phyloP scores from a whole-genome alignment of 2,888 invertebrate genomes.

The Drosophila nigricruria region DNA sequence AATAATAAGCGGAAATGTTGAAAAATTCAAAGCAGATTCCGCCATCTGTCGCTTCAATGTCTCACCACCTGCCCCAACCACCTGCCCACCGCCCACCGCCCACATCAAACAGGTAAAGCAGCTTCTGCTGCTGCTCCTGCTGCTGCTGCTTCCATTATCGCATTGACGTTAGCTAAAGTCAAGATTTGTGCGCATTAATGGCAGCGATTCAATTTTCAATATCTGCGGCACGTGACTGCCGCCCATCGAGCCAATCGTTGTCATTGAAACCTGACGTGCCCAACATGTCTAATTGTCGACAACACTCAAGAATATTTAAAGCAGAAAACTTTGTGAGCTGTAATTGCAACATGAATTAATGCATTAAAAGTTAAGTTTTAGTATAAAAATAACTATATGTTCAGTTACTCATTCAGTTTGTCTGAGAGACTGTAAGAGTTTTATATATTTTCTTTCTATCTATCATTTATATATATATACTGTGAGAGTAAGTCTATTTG shows the following conservation, averaged over 20 bases:
- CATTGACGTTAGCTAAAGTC: slow-evolving; percentile 77
- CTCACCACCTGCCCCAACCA: not conserved
- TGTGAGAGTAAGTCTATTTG: not conserved
- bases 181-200: slow-evolving; percentile 79
- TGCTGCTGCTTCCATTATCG: slow-evolving; percentile 62
- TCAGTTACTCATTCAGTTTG: not conserved
- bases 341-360: not conserved
- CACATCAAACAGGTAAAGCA: slow-evolving; percentile 38
- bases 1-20: slow-evolving; percentile 82
- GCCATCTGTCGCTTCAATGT: slow-evolving; percentile 40
- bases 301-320: slow-evolving; percentile 23
- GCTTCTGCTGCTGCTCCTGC: slow-evolving; percentile 16
- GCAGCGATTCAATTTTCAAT: slow-evolving; percentile 80
- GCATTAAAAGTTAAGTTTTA: not conserved
- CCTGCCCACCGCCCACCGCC: not conserved
- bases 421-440: not conserved
- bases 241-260: slow-evolving; percentile 46
- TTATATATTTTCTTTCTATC: not conserved
- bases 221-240: slow-evolving; percentile 73
- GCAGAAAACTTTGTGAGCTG: not conserved
- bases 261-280: slow-evolving; percentile 79
- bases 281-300: slow-evolving; percentile 75
- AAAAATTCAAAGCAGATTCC: slow-evolving; percentile 79
- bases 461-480: not conserved
- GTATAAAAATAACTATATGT: not conserved